A percentile compares a stretch with the other conserved stretches of the same genome.
Conservation (phyloP, 2,113 vertebrate genomes). For the Choloepus hoffmanni region DNA sequence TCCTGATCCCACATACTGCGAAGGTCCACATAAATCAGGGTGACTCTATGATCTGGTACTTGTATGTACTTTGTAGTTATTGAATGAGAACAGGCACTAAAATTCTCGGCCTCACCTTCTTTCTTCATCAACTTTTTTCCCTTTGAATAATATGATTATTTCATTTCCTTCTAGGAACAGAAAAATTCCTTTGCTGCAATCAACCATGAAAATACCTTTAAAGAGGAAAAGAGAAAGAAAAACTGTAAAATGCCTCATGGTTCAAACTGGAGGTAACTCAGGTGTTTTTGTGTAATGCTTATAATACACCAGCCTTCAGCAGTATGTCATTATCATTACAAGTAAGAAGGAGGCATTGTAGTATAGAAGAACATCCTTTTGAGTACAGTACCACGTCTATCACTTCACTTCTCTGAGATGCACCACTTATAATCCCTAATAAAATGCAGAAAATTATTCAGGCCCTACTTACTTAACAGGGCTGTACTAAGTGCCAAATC, state of each 20-base stretch:
- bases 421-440: background rate
- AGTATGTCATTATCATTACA: background rate
- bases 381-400: background rate
- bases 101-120: background rate
- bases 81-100: background rate
- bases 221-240: background rate
- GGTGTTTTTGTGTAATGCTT: background rate
- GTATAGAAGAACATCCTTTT: background rate
- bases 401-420: background rate
- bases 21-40: background rate
- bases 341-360: background rate
- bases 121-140: background rate
- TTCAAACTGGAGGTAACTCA: background rate
- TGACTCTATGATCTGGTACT: background rate
- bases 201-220: background rate
- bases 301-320: background rate
- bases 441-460: background rate
- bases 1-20: rapidly evolving
- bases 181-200: background rate
- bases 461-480: too few relatives aligned
- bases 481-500: background rate
- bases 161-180: background rate
- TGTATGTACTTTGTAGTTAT: background rate
- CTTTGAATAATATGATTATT: background rate
- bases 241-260: background rate